A percentile compares a stretch with the other conserved stretches of the same genome.
phyloP scores from a whole-genome alignment of 1,140 invertebrate species.

The Bombus soroeensis region DNA sequence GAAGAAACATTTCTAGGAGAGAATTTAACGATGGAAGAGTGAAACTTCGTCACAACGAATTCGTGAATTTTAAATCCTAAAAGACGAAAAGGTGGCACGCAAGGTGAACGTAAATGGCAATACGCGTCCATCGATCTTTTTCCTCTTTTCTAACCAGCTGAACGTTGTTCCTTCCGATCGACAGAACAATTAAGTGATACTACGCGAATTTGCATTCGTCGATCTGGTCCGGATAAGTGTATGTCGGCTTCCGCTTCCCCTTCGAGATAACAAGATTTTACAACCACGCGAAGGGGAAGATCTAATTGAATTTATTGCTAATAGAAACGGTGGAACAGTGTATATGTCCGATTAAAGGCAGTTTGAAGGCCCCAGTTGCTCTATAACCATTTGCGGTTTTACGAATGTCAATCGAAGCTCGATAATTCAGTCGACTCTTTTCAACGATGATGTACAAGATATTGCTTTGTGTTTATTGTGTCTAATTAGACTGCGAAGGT shows the following conservation, averaged over 20 bases:
- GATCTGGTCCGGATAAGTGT: not conserved
- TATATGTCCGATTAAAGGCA: not conserved
- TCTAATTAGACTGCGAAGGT: not conserved
- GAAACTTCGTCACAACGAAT: conserved; percentile 4
- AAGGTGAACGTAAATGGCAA: not conserved
- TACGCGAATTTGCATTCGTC: conserved; percentile 8
- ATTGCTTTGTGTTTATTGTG: not conserved
- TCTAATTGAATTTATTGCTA: not conserved
- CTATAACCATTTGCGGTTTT: not conserved
- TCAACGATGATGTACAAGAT: not conserved
- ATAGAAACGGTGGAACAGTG: not conserved
- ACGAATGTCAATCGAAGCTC: not conserved
- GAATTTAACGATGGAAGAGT: not conserved
- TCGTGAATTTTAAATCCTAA: conserved; percentile 37
- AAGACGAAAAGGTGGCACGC: conserved; percentile 5
- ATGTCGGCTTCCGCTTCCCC: no score
- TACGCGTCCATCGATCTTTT: not conserved
- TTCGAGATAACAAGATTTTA: not conserved
- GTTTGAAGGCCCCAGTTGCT: no score
- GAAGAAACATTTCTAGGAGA: not conserved
- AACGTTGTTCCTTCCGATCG: not conserved
- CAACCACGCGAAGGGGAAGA: not conserved
- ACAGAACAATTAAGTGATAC: conserved; percentile 5
- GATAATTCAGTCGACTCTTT: not conserved
- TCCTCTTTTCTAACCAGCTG: not conserved